Evolutionary conservation across 2,113 vertebrate genomes (phyloP).

Genomic region (Perccottus glenii): DNA sequence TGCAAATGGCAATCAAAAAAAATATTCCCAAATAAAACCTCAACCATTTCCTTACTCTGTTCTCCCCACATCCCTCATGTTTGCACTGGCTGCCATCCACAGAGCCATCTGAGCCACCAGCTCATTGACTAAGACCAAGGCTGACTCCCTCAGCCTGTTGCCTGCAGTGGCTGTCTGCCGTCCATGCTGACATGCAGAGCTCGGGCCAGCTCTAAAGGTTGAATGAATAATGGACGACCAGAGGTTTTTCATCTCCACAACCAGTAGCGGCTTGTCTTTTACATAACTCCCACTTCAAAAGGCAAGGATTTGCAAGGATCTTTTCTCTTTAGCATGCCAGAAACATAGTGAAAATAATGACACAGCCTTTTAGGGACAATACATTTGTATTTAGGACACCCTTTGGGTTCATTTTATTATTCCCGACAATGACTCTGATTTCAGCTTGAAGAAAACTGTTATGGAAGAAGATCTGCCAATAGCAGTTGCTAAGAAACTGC

Average conservation of each 20-base stretch:
- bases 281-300: conserved; percentile 16
- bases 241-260: conserved; percentile 41
- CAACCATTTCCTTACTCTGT: conserved; percentile 12
- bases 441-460: conserved; percentile 35
- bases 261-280: conserved; percentile 9
- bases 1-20: conserved; percentile 25
- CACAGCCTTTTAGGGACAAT: conserved; percentile 3
- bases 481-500: conserved; percentile 79
- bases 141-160: conserved; percentile 48
- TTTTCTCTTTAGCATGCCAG: background rate
- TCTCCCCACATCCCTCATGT: conserved; percentile 48
- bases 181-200: conserved; percentile 46
- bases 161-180: conserved; percentile 50
- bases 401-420: conserved; percentile 12
- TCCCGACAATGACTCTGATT: conserved; percentile 14
- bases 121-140: conserved; percentile 51
- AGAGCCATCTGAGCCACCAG: conserved; percentile 57
- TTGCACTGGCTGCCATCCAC: conserved; percentile 50
- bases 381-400: conserved; percentile 18
- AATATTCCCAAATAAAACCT: conserved; percentile 34
- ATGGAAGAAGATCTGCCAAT: conserved; percentile 43
- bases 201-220: conserved; percentile 36
- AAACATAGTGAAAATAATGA: conserved; percentile 15
- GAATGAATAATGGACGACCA: conserved; percentile 52
- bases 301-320: conserved; percentile 12